Percentiles rank a stretch among this genome's conserved stretches.
phyloP scores from a whole-genome alignment of 2,113 vertebrate genomes.

The Phalacrocorax carbo region DNA sequence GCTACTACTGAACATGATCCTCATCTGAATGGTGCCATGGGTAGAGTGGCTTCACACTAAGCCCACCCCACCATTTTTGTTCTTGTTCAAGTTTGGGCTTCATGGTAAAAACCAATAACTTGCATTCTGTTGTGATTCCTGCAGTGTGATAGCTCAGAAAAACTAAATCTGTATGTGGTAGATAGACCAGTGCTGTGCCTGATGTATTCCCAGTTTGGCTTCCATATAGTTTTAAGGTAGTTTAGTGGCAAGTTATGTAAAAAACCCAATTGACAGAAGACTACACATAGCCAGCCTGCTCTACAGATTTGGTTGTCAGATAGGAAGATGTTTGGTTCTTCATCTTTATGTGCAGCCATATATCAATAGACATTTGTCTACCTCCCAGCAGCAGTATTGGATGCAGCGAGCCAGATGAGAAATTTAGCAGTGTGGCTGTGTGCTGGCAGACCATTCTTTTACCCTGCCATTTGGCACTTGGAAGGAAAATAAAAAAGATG shows the following conservation, averaged over 20 bases:
- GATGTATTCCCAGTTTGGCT: neutral
- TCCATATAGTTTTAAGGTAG: neutral
- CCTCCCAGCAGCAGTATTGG: neutral
- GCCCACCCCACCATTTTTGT: neutral
- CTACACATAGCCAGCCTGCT: neutral
- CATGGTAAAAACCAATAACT: neutral
- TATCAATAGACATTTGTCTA: neutral
- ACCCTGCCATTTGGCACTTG: neutral
- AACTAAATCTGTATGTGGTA: neutral
- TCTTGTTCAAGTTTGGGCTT: neutral
- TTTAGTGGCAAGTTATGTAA: neutral
- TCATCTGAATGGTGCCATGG: neutral
- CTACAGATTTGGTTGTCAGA: neutral
- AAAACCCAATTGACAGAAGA: neutral
- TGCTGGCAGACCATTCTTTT: neutral
- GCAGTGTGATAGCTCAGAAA: neutral
- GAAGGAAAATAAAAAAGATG: neutral
- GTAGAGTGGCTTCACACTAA: neutral
- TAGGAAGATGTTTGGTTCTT: neutral
- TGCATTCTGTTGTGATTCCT: neutral
- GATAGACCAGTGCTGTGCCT: neutral
- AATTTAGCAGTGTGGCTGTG: neutral
- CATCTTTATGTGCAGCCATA: neutral
- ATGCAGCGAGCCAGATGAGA: neutral
- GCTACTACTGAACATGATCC: neutral